A percentile compares a stretch with the other conserved stretches of the same genome.
phyloP scores from a whole-genome alignment of 2,113 vertebrate genomes.

The Hippopotamus amphibius region DNA sequence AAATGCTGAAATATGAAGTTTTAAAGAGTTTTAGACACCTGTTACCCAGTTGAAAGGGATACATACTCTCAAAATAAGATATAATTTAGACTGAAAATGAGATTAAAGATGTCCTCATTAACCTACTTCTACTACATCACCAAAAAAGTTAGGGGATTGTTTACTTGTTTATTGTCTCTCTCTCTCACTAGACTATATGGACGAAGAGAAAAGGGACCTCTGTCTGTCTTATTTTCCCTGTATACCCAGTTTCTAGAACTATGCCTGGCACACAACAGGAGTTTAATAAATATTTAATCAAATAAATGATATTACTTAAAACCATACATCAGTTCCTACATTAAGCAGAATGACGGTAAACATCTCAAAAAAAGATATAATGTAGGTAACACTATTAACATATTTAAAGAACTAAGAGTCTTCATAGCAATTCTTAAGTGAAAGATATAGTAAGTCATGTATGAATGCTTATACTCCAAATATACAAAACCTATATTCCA shows the following conservation, averaged over 20 bases:
- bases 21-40: background rate
- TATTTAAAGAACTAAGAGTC: slow-evolving; percentile 43
- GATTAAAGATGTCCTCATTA: background rate
- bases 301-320: slow-evolving; percentile 11
- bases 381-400: background rate
- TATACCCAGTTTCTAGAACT: background rate
- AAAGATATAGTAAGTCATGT: background rate
- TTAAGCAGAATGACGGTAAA: slow-evolving; percentile 7
- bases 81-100: background rate
- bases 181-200: background rate
- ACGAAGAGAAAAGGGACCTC: background rate
- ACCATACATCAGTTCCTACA: slow-evolving; percentile 4
- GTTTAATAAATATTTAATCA: background rate
- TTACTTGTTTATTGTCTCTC: background rate
- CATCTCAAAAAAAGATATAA: background rate
- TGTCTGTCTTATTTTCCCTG: background rate
- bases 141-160: background rate
- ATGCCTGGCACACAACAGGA: background rate
- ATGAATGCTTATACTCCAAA: slow-evolving; percentile 27
- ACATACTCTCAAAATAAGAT: background rate
- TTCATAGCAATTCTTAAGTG: background rate
- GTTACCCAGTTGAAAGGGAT: background rate
- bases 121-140: background rate
- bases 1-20: background rate
- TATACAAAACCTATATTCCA: background rate